A percentile compares a stretch with the other conserved stretches of the same genome.
phyloP scores from a whole-genome alignment of 2,113 vertebrate genomes.

The Albula goreensis region DNA sequence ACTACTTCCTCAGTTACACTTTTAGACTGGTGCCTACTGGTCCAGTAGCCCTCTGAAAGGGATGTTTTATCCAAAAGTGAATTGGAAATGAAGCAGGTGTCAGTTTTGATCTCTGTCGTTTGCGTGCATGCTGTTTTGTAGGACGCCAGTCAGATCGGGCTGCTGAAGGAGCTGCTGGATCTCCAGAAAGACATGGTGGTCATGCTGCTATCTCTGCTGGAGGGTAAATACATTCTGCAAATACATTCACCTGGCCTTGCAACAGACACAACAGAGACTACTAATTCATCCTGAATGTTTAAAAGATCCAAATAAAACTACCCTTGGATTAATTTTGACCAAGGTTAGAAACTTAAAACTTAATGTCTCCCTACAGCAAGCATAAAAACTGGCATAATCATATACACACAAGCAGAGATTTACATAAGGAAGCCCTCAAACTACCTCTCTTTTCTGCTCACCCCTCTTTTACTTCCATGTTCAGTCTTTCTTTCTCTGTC shows the following conservation, averaged over 20 bases:
- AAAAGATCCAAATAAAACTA: too few species aligned
- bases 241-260: too few species aligned
- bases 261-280: too few species aligned
- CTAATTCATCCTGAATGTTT: too few species aligned
- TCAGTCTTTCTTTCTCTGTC: neutral
- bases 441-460: neutral
- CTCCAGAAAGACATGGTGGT: constrained; percentile 98
- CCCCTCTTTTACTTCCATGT: neutral
- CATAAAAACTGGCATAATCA: too few species aligned
- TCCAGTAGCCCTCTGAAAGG: neutral
- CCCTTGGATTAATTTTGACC: too few species aligned
- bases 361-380: too few species aligned
- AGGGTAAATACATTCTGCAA: constrained; percentile 68
- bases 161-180: constrained; percentile 92
- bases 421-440: neutral
- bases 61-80: neutral
- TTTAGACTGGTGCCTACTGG: too few species aligned
- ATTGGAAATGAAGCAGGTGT: neutral
- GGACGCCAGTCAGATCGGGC: constrained; percentile 92
- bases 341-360: too few species aligned
- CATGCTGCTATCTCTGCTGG: constrained; percentile 89
- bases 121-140: constrained; percentile 53
- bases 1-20: too few species aligned
- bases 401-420: too few species aligned
- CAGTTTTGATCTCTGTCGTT: neutral